phyloP scores from a whole-genome alignment of 1,140 invertebrate genomes.

The Euura saliciscinereae region DNA sequence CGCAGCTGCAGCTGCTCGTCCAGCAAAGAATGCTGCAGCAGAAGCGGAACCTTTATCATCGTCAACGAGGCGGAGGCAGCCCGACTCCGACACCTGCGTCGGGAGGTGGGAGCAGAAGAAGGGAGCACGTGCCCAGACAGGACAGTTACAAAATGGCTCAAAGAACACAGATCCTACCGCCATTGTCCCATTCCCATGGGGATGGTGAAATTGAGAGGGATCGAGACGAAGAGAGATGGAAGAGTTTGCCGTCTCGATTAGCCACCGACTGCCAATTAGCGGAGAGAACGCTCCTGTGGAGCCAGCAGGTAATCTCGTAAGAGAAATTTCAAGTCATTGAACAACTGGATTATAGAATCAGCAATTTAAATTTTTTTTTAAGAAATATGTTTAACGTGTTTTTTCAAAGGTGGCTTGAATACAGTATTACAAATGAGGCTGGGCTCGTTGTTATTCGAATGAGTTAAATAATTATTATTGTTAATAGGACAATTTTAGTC shows the following conservation, averaged over 20 bases:
- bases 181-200: conserved; percentile 46
- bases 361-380: neutral
- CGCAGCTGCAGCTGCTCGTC: conserved; percentile 63
- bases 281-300: conserved; percentile 50
- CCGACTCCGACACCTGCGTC: conserved; percentile 40
- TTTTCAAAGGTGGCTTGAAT: neutral
- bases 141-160: conserved; percentile 70
- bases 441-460: too few relatives aligned
- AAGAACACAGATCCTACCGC: conserved; percentile 62
- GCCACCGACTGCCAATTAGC: conserved; percentile 51
- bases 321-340: conserved; percentile 24
- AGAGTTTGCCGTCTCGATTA: conserved; percentile 50
- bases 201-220: conserved; percentile 45
- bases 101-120: conserved; percentile 44
- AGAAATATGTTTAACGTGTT: neutral
- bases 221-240: conserved; percentile 50
- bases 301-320: conserved; percentile 52
- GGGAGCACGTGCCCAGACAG: conserved; percentile 62
- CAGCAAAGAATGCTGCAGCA: conserved; percentile 67
- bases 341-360: conserved; percentile 15
- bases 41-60: conserved; percentile 67
- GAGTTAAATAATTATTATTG: neutral
- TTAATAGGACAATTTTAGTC: neutral
- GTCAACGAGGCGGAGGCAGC: conserved; percentile 57
- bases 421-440: neutral